Percentiles rank a stretch among this genome's conserved stretches.
phyloP scores from a whole-genome alignment of 2,888 invertebrate genomes.

The Bhutanitis thaidina region DNA sequence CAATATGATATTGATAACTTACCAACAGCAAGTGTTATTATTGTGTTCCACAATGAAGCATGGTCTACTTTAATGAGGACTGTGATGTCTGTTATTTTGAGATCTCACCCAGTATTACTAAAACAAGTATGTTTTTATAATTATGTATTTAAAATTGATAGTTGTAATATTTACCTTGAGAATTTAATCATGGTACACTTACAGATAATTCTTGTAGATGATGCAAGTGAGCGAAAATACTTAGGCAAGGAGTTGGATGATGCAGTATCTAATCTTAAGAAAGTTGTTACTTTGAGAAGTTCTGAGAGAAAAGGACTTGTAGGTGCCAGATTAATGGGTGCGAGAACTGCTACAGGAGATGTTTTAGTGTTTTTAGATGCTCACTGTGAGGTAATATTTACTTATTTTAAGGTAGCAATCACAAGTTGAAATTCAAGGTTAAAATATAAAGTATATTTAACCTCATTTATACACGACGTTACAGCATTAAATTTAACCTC shows the following conservation, averaged over 20 bases:
- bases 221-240: constrained; percentile 65
- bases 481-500: too few relatives aligned
- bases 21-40: constrained; percentile 94
- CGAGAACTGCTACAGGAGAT: constrained; percentile 89
- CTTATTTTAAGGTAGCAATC: too few relatives aligned
- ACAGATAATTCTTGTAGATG: constrained; percentile 70
- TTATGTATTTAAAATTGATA: not conserved
- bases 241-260: constrained; percentile 62
- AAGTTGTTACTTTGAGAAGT: constrained; percentile 84
- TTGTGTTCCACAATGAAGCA: constrained; percentile 99
- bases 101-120: constrained; percentile 90
- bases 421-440: too few relatives aligned
- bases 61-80: constrained; percentile 98
- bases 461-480: too few relatives aligned
- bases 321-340: constrained; percentile 92
- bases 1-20: constrained; percentile 75
- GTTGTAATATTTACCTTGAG: not conserved
- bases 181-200: constrained; percentile 21
- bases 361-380: constrained; percentile 95
- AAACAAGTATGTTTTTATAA: constrained; percentile 83
- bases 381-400: constrained; percentile 90
- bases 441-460: too few relatives aligned
- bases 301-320: constrained; percentile 92
- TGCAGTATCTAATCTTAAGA: constrained; percentile 47
- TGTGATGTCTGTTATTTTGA: constrained; percentile 94